phyloP scores from a whole-genome alignment of 2,797 vertebrate species.

The Zalophus californianus region DNA sequence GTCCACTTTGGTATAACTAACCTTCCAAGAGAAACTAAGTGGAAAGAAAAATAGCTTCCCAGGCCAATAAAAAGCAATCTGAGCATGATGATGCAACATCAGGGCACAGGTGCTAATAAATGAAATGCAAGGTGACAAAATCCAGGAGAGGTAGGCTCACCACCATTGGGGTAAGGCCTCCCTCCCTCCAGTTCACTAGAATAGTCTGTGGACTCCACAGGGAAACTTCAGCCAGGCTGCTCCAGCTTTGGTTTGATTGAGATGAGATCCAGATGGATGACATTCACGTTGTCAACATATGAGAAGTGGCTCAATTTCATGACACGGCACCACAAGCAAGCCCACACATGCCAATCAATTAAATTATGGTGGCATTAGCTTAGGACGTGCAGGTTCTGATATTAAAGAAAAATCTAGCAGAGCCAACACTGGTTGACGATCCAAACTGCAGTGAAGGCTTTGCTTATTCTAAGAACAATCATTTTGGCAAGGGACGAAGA shows the following conservation, averaged over 20 bases:
- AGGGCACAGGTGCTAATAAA: background rate
- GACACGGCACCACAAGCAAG: background rate
- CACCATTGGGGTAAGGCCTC: background rate
- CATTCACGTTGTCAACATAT: background rate
- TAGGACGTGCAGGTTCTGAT: background rate
- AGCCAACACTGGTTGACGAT: background rate
- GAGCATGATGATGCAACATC: background rate
- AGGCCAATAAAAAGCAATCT: background rate
- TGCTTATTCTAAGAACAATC: background rate
- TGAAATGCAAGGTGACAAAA: background rate
- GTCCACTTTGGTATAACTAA: background rate
- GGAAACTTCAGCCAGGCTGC: background rate
- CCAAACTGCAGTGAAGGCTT: background rate
- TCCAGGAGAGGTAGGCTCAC: background rate
- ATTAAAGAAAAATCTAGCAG: constrained; percentile 10
- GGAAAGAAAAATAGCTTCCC: background rate
- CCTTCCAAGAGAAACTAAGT: background rate
- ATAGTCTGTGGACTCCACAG: background rate
- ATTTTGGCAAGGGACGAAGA: background rate
- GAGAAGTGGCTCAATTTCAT: background rate
- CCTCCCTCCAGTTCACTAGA: background rate
- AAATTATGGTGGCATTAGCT: background rate
- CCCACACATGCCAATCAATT: background rate
- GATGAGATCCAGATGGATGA: background rate
- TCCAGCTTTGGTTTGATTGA: background rate